Evolutionary conservation across 2,888 invertebrate genomes (phyloP).

Genomic region (Hirudinaria manillensis): DNA sequence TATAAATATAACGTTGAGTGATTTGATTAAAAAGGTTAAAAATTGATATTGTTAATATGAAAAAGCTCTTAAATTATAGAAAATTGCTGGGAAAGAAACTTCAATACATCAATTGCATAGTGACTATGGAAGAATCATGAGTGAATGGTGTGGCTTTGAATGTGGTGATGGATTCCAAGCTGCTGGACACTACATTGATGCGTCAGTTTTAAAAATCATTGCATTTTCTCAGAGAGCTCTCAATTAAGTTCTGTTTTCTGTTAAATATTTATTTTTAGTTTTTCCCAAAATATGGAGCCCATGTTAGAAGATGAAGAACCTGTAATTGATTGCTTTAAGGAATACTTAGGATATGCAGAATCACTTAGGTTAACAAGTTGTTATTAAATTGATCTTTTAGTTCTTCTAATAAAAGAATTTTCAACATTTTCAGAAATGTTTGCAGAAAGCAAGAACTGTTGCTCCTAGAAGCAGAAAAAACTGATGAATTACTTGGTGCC

Average conservation of each 20-base stretch:
- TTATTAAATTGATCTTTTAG: too few relatives aligned
- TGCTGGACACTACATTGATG: constrained; percentile 65
- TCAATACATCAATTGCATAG: constrained; percentile 70
- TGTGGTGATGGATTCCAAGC: constrained; percentile 72
- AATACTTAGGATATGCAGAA: constrained; percentile 71
- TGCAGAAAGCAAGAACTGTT: constrained; percentile 69
- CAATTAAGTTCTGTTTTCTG: not conserved
- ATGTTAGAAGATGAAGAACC: constrained; percentile 75
- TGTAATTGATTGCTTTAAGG: constrained; percentile 74
- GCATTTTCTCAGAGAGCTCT: not conserved
- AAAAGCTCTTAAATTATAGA: not conserved
- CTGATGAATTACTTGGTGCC: constrained; percentile 63
- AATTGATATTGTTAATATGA: too few relatives aligned
- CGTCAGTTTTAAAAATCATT: constrained; percentile 52
- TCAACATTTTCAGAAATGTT: constrained; percentile 58
- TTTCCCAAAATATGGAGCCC: constrained; percentile 66
- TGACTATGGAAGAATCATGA: constrained; percentile 74
- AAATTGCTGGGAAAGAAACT: constrained; percentile 10
- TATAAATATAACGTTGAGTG: not conserved
- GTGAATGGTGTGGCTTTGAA: constrained; percentile 78
- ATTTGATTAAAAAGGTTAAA: too few relatives aligned
- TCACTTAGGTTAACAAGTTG: constrained; percentile 58
- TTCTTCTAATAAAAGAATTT: not conserved
- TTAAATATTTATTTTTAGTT: constrained; percentile 41
- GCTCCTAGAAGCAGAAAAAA: constrained; percentile 68